Base-by-base conservation (phyloP, 1,140 invertebrate genomes). In the Tenebrio molitor region DNA sequence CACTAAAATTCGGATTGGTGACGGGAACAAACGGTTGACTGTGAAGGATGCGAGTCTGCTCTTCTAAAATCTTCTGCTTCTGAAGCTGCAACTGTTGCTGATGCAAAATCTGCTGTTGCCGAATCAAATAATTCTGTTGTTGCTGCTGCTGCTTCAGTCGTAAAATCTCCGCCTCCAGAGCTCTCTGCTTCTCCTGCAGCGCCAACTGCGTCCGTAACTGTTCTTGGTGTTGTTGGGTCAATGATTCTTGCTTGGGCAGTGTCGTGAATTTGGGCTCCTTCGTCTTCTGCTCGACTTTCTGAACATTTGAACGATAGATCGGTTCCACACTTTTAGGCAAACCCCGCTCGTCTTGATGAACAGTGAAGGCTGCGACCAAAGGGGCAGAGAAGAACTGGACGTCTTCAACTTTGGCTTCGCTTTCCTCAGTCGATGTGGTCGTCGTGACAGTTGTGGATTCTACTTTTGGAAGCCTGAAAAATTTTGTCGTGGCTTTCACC, bases 311-410 rank as follows among this genome's bases (percentile, higher is more conserved):
- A 68, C 84, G 83, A 72, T 84, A 86, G 63, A 92, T 87, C 1
- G 93, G 92, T 64, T 93, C 90, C 1, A 94, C 91, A 79, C 89
- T 92, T 71, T 91, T 90, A 0, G 92, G 91, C 12, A 90, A 78
- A 0, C 93, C 93, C 21, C 86, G 85, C 53, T 90, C 91, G 77
- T 95, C 92, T 80, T 94, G 90, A 75, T 94, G 91, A 1, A 95
- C 91, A 0, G 93, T 94, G 76, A 95, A 95, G 0, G 93, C 92
- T 0, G 92, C 91, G 0, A 94, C 90, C 23, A 95, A 78, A 0
- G 93, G 92, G 2, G 92, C 92, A 73, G 90, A 88, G 78, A 91
- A 92, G 46, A 95, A 93, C 79, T 93, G 92, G 7, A 95, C 91
- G 65, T 92, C 91, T 75, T 89, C 87, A 77, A 89, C 87, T 77